Conservation (phyloP, 2,113 vertebrate genomes). For the Mesoclemmys tuberculata region DNA sequence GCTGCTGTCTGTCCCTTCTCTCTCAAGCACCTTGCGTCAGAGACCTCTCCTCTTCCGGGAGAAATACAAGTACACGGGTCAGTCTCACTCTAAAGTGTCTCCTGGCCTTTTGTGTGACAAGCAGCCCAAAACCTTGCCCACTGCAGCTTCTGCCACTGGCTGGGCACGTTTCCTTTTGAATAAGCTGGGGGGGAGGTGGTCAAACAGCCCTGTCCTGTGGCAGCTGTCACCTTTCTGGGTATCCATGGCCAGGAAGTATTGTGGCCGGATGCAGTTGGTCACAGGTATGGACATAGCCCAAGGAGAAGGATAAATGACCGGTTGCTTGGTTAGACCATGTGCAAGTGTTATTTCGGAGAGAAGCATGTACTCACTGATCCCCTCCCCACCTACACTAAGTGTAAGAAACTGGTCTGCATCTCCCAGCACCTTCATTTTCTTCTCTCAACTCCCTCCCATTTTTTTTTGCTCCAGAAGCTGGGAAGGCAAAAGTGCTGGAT, state of each 20-base stretch:
- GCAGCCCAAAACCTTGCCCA: not conserved
- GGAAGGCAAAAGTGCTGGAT: conserved; percentile 85
- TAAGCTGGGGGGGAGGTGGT: not conserved
- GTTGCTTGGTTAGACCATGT: not conserved
- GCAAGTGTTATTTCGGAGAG: accelerated
- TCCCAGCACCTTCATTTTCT: not conserved
- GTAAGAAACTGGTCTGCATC: not conserved
- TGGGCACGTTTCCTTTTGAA: not conserved
- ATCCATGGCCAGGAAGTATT: not conserved
- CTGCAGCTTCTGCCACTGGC: not conserved
- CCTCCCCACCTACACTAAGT: too few species aligned
- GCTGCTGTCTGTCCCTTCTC: not conserved
- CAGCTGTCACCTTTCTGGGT: not conserved
- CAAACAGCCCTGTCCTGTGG: not conserved
- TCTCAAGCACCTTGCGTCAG: not conserved
- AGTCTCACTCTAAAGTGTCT: not conserved
- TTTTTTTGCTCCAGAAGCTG: conserved; percentile 73
- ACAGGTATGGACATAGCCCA: not conserved
- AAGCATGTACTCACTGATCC: not conserved
- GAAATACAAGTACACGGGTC: too few species aligned
- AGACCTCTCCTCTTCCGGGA: not conserved
- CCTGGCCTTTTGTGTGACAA: not conserved
- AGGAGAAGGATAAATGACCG: not conserved
- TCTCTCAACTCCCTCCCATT: not conserved
- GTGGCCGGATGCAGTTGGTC: too few species aligned